These are phyloP conservation scores for Apteryx mantelli DNA, from an alignment of 2,113 vertebrate species.

Conservation along the genomic window DNA sequence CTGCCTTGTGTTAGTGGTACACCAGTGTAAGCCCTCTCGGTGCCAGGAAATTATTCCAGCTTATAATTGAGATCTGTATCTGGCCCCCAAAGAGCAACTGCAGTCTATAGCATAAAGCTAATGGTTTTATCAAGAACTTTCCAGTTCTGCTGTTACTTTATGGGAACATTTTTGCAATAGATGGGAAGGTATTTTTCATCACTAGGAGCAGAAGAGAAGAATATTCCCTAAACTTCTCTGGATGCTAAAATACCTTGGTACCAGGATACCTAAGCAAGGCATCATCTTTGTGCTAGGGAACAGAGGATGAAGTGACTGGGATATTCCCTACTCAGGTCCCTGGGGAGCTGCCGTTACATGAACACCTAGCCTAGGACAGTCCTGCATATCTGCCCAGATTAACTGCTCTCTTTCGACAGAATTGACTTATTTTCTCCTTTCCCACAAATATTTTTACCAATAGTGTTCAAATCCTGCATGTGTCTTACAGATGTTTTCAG, in stretches of 20 bases:
- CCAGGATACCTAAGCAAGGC: background rate
- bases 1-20: background rate
- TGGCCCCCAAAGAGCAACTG: background rate
- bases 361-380: background rate
- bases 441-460: background rate
- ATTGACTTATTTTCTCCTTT: background rate
- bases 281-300: background rate
- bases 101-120: background rate
- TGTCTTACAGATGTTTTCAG: background rate
- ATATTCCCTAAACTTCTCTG: background rate
- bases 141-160: background rate
- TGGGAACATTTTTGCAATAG: background rate
- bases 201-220: background rate
- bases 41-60: constrained; percentile 26
- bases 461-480: background rate
- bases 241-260: background rate
- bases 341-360: background rate
- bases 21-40: background rate
- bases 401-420: background rate
- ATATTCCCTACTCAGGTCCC: rapidly evolving
- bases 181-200: background rate
- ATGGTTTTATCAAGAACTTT: background rate
- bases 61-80: constrained; percentile 21
- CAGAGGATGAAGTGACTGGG: background rate
- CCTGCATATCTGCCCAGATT: background rate